These are phyloP conservation scores for Sthenelais limicola DNA, from an alignment of 2,888 invertebrate species.

Conservation along the genomic window DNA sequence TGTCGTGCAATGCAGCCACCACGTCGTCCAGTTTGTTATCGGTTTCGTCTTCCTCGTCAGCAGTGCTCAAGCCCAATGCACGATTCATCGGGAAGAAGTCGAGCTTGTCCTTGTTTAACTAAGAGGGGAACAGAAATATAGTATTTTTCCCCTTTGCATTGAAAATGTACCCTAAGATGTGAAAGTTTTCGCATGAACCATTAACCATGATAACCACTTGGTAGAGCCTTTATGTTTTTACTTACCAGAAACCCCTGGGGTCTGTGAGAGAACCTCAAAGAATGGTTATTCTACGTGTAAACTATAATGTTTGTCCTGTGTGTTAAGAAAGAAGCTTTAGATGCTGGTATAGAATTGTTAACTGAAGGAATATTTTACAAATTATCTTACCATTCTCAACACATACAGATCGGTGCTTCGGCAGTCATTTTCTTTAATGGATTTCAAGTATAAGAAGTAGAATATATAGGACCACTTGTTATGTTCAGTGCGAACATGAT, in stretches of 20 bases:
- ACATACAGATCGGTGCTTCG: constrained; percentile 39
- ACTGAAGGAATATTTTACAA: no score
- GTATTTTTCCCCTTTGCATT: not conserved
- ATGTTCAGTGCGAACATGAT: constrained; percentile 27
- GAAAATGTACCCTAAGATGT: no score
- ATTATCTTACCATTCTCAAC: constrained; percentile 31
- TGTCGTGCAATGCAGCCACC: not conserved
- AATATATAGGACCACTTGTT: constrained; percentile 36
- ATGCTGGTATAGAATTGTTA: no score
- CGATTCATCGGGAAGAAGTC: constrained; percentile 45
- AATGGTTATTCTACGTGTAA: no score
- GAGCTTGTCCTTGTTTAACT: constrained; percentile 34
- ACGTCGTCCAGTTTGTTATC: constrained; percentile 39
- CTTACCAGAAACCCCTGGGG: no score
- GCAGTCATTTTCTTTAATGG: constrained; percentile 35
- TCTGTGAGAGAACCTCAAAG: no score
- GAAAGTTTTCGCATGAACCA: no score
- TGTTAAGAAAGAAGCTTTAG: no score
- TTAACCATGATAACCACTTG: no score
- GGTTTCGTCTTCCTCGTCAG: constrained; percentile 30
- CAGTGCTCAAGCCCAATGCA: constrained; percentile 28
- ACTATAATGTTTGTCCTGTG: no score
- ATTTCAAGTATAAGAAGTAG: constrained; percentile 23
- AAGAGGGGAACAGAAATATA: constrained; percentile 1
- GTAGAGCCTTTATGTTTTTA: no score